A percentile compares a stretch with the other conserved stretches of the same genome.
Evolutionary conservation across 2,888 invertebrate species (phyloP).

Genomic region (Lomographa bimaculata): DNA sequence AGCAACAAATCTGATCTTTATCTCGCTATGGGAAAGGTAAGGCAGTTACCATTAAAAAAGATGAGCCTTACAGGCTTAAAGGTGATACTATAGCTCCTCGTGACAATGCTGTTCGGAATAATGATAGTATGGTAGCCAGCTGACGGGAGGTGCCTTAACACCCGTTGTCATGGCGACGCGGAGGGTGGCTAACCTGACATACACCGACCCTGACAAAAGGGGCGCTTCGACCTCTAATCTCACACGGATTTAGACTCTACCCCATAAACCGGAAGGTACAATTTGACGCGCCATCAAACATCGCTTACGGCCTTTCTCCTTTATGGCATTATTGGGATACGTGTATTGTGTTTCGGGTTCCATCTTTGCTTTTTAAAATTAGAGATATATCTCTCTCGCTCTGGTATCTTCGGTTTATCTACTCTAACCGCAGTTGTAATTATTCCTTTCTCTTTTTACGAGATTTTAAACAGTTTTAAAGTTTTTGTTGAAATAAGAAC

Average conservation of each 20-base stretch:
- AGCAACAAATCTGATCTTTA: constrained; percentile 53
- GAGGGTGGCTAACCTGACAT: constrained; percentile 81
- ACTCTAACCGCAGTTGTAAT: constrained; percentile 71
- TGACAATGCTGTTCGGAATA: constrained; percentile 70
- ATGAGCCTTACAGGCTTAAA: constrained; percentile 65
- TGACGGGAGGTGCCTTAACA: constrained; percentile 81
- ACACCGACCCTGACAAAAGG: constrained; percentile 59
- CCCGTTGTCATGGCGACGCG: constrained; percentile 76
- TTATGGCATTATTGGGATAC: constrained; percentile 66
- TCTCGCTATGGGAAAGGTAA: constrained; percentile 58
- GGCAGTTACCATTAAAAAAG: constrained; percentile 56
- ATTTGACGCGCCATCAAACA: constrained; percentile 56
- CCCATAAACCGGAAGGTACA: constrained; percentile 56
- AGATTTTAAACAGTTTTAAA: constrained; percentile 76
- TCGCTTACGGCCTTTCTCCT: constrained; percentile 61
- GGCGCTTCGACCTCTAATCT: constrained; percentile 49
- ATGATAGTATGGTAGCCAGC: constrained; percentile 81
- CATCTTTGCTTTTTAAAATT: constrained; percentile 83
- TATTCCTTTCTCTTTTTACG: constrained; percentile 76
- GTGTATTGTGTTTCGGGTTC: constrained; percentile 80
- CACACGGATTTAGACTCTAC: constrained; percentile 68
- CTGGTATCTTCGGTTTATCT: constrained; percentile 40
- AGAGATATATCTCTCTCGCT: constrained; percentile 67
- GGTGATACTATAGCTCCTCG: constrained; percentile 57
- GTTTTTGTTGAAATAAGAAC: constrained; percentile 74